Evolutionary conservation across 2,113 vertebrate genomes (phyloP).

Genomic region (Lepisosteus oculatus): DNA sequence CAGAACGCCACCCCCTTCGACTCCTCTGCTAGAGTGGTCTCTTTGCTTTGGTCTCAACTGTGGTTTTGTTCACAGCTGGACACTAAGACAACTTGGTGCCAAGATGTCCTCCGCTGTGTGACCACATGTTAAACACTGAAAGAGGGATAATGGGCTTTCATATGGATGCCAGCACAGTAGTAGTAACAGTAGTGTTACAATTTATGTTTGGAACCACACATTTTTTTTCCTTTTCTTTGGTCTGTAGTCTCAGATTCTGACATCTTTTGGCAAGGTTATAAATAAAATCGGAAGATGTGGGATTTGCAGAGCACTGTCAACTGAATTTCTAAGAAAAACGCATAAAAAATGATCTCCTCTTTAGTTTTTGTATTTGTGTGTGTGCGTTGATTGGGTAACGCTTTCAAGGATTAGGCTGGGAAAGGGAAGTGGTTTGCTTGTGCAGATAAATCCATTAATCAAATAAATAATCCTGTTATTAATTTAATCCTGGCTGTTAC

Average conservation of each 20-base stretch:
- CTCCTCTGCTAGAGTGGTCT: neutral
- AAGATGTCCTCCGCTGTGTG: neutral
- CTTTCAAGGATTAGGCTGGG: too few species aligned
- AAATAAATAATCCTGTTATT: too few species aligned
- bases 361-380: too few species aligned
- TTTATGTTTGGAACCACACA: neutral
- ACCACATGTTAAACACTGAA: neutral
- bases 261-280: neutral
- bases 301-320: neutral
- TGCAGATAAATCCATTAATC: too few species aligned
- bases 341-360: neutral
- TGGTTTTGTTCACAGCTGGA: conserved; percentile 22
- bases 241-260: neutral
- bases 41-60: conserved; percentile 16
- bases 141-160: too few species aligned
- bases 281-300: too few species aligned
- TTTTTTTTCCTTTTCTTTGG: neutral
- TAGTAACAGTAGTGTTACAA: neutral
- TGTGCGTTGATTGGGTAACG: too few species aligned
- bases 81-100: conserved; percentile 26
- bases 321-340: neutral
- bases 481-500: too few species aligned
- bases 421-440: too few species aligned
- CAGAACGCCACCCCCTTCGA: neutral
- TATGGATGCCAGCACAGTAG: neutral